Percentiles rank a stretch among this genome's conserved stretches.
These are phyloP conservation scores for Oegoconia quadripuncta DNA, from an alignment of 2,888 invertebrate species.

Conservation along the genomic window DNA sequence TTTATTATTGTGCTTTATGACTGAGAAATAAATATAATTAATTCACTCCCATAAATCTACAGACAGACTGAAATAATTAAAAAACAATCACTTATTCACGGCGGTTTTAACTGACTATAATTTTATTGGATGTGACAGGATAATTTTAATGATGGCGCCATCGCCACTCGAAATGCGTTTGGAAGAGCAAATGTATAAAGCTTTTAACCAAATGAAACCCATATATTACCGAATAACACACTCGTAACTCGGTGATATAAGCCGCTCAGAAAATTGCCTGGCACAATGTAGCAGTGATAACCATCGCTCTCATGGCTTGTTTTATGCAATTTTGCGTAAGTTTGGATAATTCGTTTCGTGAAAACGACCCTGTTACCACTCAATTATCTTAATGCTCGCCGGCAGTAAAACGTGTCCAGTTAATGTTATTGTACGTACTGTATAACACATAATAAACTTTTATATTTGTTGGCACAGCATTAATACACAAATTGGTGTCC, in stretches of 20 bases:
- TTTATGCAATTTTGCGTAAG: constrained; percentile 51
- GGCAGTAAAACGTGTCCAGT: constrained; percentile 23
- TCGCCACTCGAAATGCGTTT: constrained; percentile 53
- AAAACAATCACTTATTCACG: constrained; percentile 38
- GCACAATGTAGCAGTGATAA: constrained; percentile 57
- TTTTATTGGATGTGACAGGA: constrained; percentile 47
- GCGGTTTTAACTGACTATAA: constrained; percentile 47
- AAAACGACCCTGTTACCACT: constrained; percentile 33
- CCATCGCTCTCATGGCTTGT: constrained; percentile 42
- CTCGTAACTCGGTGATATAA: constrained; percentile 65
- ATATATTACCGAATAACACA: constrained; percentile 69
- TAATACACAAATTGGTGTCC: constrained; percentile 47
- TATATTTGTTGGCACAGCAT: constrained; percentile 26
- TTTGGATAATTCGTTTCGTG: constrained; percentile 42
- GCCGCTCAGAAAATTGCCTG: constrained; percentile 63
- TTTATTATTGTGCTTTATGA: no score
- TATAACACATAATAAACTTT: constrained; percentile 11
- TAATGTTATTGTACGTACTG: constrained; percentile 20
- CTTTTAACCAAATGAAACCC: constrained; percentile 75
- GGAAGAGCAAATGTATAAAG: constrained; percentile 63
- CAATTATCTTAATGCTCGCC: constrained; percentile 39
- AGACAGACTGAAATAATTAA: constrained; percentile 16
- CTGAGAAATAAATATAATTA: neutral
- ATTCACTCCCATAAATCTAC: neutral
- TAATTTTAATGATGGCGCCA: constrained; percentile 62